Conservation (phyloP, 2,888 invertebrate species). For the Drosophila lacicola region DNA sequence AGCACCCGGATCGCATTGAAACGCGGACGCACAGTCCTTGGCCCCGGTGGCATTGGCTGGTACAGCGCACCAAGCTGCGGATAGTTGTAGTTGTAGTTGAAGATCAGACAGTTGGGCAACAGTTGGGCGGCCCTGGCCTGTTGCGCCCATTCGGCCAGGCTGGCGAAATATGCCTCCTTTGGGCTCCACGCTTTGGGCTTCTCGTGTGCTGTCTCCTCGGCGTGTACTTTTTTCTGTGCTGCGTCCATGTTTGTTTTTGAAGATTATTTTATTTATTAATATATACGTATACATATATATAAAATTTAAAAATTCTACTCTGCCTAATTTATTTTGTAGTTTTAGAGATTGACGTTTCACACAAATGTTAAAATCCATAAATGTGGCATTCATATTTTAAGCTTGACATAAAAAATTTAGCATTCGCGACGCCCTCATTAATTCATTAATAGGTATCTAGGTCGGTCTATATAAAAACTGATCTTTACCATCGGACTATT, state of each 20-base stretch:
- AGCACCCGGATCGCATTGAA: conserved; percentile 20
- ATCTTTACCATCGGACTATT: no score
- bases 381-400: no score
- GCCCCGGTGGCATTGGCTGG: neutral
- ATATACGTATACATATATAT: neutral
- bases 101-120: neutral
- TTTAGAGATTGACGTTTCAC: neutral
- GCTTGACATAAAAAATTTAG: no score
- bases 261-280: no score
- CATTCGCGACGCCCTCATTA: no score
- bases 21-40: neutral
- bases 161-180: conserved; percentile 15
- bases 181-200: conserved; percentile 85
- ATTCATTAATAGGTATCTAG: no score
- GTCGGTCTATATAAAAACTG: no score
- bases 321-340: neutral
- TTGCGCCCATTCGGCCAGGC: conserved; percentile 13
- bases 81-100: neutral
- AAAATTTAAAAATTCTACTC: neutral
- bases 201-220: no score
- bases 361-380: neutral
- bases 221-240: neutral
- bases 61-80: no score
- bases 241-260: neutral
- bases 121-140: neutral